Evolutionary conservation across 2,888 invertebrate genomes (phyloP).

Genomic region (Drosophila monieri): DNA sequence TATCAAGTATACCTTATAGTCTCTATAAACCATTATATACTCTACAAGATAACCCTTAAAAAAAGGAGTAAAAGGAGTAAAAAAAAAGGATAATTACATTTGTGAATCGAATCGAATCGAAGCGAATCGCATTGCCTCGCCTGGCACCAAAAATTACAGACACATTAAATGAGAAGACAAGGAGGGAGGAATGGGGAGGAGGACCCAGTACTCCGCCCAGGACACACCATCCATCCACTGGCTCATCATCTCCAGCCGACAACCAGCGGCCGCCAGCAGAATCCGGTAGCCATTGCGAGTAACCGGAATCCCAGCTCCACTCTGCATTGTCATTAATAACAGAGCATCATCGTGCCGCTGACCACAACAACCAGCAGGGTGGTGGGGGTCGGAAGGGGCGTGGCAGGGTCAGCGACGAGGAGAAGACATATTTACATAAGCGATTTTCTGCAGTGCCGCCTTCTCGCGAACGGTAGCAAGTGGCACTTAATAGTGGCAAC

Average conservation of each 20-base stretch:
- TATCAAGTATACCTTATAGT: too few relatives aligned
- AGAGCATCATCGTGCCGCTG: conserved; percentile 52
- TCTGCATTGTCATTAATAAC: conserved; percentile 70
- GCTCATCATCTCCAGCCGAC: not conserved
- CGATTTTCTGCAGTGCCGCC: conserved; percentile 72
- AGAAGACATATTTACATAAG: conserved; percentile 66
- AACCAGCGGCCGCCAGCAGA: not conserved
- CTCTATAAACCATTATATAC: too few relatives aligned
- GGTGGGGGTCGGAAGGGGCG: not conserved
- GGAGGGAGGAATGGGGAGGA: conserved; percentile 3
- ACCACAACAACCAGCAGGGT: conserved; percentile 47
- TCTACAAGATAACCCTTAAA: not conserved
- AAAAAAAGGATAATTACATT: conserved; percentile 68
- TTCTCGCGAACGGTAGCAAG: conserved; percentile 4
- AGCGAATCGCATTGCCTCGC: conserved; percentile 46
- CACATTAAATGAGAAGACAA: conserved; percentile 70
- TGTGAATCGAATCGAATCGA: conserved; percentile 55
- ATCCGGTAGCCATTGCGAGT: conserved; percentile 1
- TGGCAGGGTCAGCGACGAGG: conserved; percentile 1
- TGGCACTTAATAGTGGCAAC: not conserved
- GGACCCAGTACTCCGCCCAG: conserved; percentile 4
- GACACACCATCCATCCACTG: conserved; percentile 27
- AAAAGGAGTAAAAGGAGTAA: not conserved
- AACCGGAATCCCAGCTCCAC: conserved; percentile 13
- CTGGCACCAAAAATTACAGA: conserved; percentile 57